Evolutionary conservation across 2,113 vertebrate genomes (phyloP), one percentile per base, ranked within the genome.

Genomic region (Maccullochella peelii): DNA sequence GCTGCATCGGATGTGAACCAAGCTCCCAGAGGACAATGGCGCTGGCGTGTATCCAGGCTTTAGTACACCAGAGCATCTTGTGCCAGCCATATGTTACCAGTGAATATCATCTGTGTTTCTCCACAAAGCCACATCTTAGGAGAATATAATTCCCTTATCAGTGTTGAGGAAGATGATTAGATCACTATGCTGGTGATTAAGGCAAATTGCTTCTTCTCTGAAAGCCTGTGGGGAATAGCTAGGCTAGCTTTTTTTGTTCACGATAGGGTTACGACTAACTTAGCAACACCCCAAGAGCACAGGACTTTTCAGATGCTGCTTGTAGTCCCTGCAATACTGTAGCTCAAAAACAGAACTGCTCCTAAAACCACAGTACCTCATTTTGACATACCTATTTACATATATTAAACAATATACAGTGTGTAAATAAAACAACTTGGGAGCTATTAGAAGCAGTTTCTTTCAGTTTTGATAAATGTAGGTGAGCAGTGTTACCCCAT

Each of bases 1-100:
- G 83, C 83, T 91, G 86, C 71, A 70, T 65, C 85, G 69, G 85
- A 73, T 77, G 73, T 62, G 83, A 90, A 88, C 87, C 79, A 69
- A 65, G 54, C 85, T 72, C 82, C 87, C 79, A 40, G 63, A 77
- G 87, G 83, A 92, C 89, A 84, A 72, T 61, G 67, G 77, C 20
- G 23, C 62, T 92, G 90, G 84, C 91, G 40, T 49, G 20, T 20
- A 14, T 86, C 79, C 88, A 87, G 54, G 50, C 55, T 70, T 67
- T 75, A 69, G 77, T 85, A 68, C 73, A 83, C 52, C n/a, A 38
- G 57, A 54, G 54, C 79, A 71, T 86, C 77, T 82, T 58, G 85
- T 79, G 78, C 80, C 80, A 73, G 82, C 82, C 79, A 76, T 79
- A 85, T 85, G 87, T 77, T 82, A 62, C 75, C 59, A 82, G 72